These are phyloP conservation scores for Corvus hawaiiensis DNA, from an alignment of 2,113 vertebrate species.

Conservation along the genomic window DNA sequence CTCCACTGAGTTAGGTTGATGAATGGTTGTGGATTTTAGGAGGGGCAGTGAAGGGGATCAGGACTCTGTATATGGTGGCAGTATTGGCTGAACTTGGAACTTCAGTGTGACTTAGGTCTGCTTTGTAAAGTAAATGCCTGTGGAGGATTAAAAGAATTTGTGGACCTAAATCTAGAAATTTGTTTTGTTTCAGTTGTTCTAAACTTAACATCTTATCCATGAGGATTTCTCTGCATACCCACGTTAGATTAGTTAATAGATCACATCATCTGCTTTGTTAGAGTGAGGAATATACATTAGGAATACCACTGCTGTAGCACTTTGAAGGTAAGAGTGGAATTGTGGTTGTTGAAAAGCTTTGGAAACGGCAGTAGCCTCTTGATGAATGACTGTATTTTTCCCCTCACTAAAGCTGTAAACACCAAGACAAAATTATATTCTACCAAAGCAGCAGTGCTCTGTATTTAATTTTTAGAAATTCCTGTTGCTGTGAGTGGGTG, in stretches of 20 bases:
- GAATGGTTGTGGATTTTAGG: background rate
- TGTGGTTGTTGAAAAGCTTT: background rate
- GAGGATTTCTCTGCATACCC: background rate
- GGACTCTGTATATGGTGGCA: background rate
- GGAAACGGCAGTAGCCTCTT: background rate
- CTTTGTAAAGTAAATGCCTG: background rate
- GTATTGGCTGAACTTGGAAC: background rate
- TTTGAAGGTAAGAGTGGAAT: background rate
- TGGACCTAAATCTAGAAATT: background rate
- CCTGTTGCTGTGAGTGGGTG: background rate
- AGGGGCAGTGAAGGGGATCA: background rate
- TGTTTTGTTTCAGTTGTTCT: background rate
- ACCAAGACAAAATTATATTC: background rate
- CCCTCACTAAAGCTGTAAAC: background rate
- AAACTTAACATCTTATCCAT: background rate
- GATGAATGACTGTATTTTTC: background rate
- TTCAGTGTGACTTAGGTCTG: background rate
- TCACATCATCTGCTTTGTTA: background rate
- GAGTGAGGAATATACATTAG: background rate
- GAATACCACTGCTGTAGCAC: background rate
- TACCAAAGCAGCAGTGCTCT: background rate
- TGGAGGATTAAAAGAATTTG: background rate
- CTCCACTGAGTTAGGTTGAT: background rate
- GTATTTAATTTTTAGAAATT: background rate
- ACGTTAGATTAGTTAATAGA: background rate